Conservation (phyloP, 2,113 vertebrate species). For the Agapornis roseicollis region DNA sequence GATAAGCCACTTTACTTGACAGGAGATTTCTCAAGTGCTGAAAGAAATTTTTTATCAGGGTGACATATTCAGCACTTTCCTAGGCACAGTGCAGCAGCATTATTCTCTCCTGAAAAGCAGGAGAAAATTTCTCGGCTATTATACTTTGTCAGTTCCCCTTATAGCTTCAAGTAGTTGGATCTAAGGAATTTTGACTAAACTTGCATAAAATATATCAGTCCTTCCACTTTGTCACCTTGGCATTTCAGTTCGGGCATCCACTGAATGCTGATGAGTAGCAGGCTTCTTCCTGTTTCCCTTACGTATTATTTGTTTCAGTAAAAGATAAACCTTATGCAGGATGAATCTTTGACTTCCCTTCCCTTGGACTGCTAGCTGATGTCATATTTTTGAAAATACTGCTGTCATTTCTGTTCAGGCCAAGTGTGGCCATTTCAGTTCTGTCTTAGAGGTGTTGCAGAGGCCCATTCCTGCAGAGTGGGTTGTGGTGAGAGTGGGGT, state of each 20-base stretch:
- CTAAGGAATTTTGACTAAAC: not conserved
- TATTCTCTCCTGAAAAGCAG: not conserved
- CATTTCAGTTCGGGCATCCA: not conserved
- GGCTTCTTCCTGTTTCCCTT: not conserved
- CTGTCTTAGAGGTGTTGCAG: not conserved
- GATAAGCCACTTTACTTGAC: not conserved
- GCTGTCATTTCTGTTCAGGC: not conserved
- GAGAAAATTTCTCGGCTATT: not conserved
- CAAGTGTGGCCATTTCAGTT: not conserved
- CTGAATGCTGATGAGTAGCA: not conserved
- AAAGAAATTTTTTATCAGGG: not conserved
- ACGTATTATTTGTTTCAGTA: not conserved
- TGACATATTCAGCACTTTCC: not conserved
- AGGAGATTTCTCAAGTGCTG: not conserved
- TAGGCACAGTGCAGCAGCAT: rapidly evolving
- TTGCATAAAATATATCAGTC: not conserved
- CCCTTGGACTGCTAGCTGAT: not conserved
- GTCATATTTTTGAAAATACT: not conserved
- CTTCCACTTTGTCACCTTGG: not conserved
- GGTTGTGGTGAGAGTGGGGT: not conserved
- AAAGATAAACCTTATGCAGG: not conserved
- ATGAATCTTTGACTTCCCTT: not conserved
- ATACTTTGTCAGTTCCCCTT: not conserved
- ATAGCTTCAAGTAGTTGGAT: not conserved
- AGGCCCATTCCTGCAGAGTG: not conserved